Base-by-base conservation (phyloP, 1,140 invertebrate genomes). In the Saccostrea echinata region DNA sequence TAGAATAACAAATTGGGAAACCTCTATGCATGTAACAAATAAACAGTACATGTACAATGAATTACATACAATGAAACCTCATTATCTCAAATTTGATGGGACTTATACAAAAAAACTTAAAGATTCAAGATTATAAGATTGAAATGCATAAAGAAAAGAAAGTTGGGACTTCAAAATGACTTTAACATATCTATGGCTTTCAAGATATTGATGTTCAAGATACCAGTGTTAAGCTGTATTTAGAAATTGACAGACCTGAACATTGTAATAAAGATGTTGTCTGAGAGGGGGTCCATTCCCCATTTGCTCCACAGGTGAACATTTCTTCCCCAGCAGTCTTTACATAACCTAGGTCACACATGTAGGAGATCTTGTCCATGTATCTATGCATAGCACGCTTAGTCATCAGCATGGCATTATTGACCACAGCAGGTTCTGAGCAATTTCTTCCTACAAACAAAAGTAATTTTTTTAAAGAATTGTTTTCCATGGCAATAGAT, bases 271-370 rank as follows among this genome's bases (percentile, higher is more conserved):
- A 13, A 76, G 24, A 30, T 13, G 68, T 76, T 13, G 68, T 30
- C 27, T 76, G 68, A 30, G 27, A 76, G 30, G 87, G 87, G n/a
- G 98, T 98, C 98, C 98, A 99, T 55, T 96, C 96, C 83, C 98
- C 98, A 95, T 96, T 97, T 55, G 98, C 98, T 8, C 97, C 97
- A 95, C 99, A 99, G 64, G 97, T 95, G 4, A 99, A 95, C 35
- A 97, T 52, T 97, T 82, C 98, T 98, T 30, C n/a, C 81, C 33
- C 68, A n/a, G 16, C 16, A 52, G 76, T 35, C 96, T 99, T 97
- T 9, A 98, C 97, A 94, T 98, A 99, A 18, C 98, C 99, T 95
- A 99, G 99, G 91, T 98, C 96, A 94, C 99, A 99, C 93, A 98
- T 97, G 96, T 99, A 99, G 87, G 96, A 97, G 0, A 99, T 97